phyloP scores from a whole-genome alignment of 2,797 vertebrate genomes.

The Momotus momota region DNA sequence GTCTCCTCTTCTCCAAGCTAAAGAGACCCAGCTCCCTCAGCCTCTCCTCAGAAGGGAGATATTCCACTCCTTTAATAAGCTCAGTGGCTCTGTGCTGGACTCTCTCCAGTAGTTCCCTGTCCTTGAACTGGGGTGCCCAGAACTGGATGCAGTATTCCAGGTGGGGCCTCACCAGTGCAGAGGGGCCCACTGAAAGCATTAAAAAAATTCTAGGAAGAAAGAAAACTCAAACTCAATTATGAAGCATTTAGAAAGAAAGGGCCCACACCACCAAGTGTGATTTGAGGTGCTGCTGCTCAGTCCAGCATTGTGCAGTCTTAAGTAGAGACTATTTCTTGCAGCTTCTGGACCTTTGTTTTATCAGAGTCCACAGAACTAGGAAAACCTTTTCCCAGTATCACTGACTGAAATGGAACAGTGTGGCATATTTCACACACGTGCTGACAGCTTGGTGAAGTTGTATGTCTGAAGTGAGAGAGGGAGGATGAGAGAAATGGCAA shows the following conservation, averaged over 20 bases:
- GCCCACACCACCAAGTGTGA: background rate
- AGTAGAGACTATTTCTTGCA: background rate
- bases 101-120: no score
- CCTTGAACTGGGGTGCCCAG: no score
- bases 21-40: no score
- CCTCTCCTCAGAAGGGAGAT: no score
- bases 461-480: background rate
- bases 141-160: no score
- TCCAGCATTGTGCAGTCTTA: background rate
- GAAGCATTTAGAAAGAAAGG: background rate
- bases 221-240: background rate
- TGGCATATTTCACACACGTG: background rate
- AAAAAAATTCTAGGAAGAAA: no score
- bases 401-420: background rate
- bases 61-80: no score
- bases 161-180: no score
- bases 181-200: no score
- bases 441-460: background rate
- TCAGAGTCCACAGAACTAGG: background rate
- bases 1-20: no score
- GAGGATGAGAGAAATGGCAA: background rate
- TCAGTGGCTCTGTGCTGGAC: no score
- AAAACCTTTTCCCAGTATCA: background rate
- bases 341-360: background rate
- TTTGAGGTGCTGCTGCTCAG: background rate